Conservation (phyloP, 2,113 vertebrate species). For the Nerophis lumbriciformis region DNA sequence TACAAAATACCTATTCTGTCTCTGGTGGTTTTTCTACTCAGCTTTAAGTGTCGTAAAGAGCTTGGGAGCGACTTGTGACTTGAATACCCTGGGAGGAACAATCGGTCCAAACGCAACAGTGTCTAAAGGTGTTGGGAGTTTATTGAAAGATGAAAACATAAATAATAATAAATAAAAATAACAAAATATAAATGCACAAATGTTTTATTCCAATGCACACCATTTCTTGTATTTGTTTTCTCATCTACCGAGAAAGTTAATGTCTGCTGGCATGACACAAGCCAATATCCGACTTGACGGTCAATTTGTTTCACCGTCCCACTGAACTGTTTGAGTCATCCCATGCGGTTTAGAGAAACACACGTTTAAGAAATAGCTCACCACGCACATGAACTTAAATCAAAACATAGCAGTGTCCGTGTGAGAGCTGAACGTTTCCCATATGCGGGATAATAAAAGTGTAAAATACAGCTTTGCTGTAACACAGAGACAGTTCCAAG, state of each 20-base stretch:
- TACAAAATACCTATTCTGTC: too few relatives aligned
- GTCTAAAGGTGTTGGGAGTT: neutral
- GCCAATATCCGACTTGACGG: conserved; percentile 18
- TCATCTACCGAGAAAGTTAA: neutral
- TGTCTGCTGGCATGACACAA: conserved; percentile 12
- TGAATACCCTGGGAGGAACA: too few relatives aligned
- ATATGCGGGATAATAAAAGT: conserved; percentile 29
- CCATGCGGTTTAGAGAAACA: conserved; percentile 10
- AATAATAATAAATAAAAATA: neutral
- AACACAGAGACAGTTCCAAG: conserved; percentile 7
- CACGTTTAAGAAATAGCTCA: neutral
- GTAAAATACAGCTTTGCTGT: conserved; percentile 35
- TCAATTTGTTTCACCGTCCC: conserved; percentile 25
- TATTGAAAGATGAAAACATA: neutral
- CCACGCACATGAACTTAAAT: neutral
- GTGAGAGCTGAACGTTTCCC: conserved; percentile 24
- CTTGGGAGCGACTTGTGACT: too few relatives aligned
- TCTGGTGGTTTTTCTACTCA: too few relatives aligned
- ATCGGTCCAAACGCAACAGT: too few relatives aligned
- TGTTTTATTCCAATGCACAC: neutral
- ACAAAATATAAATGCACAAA: neutral
- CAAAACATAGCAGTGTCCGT: conserved; percentile 1
- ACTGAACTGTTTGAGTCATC: conserved; percentile 16
- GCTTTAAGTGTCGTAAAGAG: too few relatives aligned
- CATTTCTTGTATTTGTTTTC: neutral